Conservation (phyloP, 2,113 vertebrate species). For the Aplodontia rufa region DNA sequence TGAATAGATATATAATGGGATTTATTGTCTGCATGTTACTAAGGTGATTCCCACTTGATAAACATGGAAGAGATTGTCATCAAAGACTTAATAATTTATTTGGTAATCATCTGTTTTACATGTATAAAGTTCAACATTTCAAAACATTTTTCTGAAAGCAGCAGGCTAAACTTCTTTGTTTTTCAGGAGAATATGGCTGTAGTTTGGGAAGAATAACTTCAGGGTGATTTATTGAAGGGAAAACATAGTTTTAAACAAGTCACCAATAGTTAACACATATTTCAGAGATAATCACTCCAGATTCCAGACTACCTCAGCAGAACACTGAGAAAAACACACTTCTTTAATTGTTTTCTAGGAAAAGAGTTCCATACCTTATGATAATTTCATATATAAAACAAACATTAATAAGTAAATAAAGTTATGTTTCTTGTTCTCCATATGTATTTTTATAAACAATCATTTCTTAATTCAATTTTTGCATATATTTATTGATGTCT, state of each 20-base stretch:
- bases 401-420: not conserved
- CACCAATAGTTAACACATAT: not conserved
- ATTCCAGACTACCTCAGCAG: not conserved
- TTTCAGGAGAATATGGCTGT: not conserved
- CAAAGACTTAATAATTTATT: not conserved
- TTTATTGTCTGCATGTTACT: not conserved
- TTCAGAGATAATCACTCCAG: not conserved
- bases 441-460: not conserved
- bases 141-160: not conserved
- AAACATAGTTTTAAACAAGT: not conserved
- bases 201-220: not conserved
- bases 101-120: not conserved
- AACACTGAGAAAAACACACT: not conserved
- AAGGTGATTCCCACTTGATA: not conserved
- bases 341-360: not conserved
- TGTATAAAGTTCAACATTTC: not conserved
- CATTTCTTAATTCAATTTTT: not conserved
- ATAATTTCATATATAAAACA: not conserved
- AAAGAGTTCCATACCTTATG: not conserved
- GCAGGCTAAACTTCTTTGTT: not conserved
- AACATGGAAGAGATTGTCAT: not conserved
- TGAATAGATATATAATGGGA: not conserved
- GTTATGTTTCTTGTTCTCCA: not conserved
- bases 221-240: not conserved
- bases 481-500: not conserved